These are phyloP conservation scores for Chloroceryle inda DNA, from an alignment of 2,797 vertebrate species.

Conservation along the genomic window DNA sequence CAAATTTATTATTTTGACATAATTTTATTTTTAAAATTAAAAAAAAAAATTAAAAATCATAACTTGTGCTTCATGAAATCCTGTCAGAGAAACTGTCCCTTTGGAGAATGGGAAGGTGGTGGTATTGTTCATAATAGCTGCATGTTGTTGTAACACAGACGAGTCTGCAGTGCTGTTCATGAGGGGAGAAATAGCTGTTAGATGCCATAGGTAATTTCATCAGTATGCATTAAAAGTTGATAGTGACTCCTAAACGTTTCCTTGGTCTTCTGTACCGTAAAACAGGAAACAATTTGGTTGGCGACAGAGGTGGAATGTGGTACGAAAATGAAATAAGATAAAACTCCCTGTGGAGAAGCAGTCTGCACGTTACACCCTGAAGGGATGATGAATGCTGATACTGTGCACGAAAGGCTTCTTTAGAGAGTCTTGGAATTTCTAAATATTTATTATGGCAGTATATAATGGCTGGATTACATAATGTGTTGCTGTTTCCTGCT, in stretches of 20 bases:
- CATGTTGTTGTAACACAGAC: background rate
- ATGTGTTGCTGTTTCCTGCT: conserved; percentile 76
- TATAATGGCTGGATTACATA: conserved; percentile 74
- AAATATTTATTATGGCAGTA: conserved; percentile 81
- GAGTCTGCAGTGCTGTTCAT: background rate
- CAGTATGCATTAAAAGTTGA: conserved; percentile 65
- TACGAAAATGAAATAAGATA: conserved; percentile 79
- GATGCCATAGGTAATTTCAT: conserved; percentile 60
- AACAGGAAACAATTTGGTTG: conserved; percentile 80
- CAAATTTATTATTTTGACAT: background rate
- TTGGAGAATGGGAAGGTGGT: background rate
- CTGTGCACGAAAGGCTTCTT: conserved; percentile 75
- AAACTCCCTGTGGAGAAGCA: conserved; percentile 71
- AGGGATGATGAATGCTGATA: conserved; percentile 78
- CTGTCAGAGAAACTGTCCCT: background rate
- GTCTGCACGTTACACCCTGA: conserved; percentile 69
- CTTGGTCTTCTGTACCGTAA: conserved; percentile 70
- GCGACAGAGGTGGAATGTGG: conserved; percentile 75
- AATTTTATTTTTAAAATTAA: background rate
- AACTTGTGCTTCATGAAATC: background rate
- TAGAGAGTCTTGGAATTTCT: conserved; percentile 74
- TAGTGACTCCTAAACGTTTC: conserved; percentile 64
- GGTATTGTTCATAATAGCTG: background rate
- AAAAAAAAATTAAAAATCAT: too few species aligned
- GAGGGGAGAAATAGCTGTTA: conserved; percentile 14